These are phyloP conservation scores for Fragum whitleyi DNA, from an alignment of 2,888 invertebrate genomes.

Conservation along the genomic window DNA sequence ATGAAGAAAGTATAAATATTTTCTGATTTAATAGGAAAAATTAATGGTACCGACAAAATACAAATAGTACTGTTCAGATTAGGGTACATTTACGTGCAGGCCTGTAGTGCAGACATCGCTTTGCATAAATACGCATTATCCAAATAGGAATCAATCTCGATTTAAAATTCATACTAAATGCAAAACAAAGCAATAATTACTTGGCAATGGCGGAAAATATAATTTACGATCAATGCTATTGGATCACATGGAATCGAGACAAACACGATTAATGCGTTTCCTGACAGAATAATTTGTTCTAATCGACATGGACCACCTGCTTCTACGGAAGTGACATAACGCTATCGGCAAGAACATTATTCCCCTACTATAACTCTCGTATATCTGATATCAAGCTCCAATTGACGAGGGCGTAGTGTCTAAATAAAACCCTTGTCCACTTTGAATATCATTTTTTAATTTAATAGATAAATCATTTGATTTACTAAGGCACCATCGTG, in stretches of 20 bases:
- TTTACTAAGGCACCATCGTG: no score
- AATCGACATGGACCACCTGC: conserved; percentile 10
- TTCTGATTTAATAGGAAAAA: no score
- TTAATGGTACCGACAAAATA: no score
- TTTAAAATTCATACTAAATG: neutral
- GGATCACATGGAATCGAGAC: neutral
- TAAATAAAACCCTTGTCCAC: no score
- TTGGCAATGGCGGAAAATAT: neutral
- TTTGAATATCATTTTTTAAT: no score
- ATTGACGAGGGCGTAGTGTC: neutral
- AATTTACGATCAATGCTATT: neutral
- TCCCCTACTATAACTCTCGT: neutral
- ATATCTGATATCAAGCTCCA: neutral
- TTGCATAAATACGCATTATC: no score
- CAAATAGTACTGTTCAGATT: no score
- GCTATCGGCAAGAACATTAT: conserved; percentile 6
- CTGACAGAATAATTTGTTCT: conserved; percentile 12
- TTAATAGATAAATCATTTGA: no score
- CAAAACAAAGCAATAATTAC: neutral
- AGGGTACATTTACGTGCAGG: no score
- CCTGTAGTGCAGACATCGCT: no score
- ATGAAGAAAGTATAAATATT: no score
- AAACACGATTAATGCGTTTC: neutral
- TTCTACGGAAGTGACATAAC: conserved; percentile 6
- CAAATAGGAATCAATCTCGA: no score